Percentiles rank a stretch among this genome's conserved stretches.
phyloP scores from a whole-genome alignment of 2,888 invertebrate species.

The Andricus quercusramuli region DNA sequence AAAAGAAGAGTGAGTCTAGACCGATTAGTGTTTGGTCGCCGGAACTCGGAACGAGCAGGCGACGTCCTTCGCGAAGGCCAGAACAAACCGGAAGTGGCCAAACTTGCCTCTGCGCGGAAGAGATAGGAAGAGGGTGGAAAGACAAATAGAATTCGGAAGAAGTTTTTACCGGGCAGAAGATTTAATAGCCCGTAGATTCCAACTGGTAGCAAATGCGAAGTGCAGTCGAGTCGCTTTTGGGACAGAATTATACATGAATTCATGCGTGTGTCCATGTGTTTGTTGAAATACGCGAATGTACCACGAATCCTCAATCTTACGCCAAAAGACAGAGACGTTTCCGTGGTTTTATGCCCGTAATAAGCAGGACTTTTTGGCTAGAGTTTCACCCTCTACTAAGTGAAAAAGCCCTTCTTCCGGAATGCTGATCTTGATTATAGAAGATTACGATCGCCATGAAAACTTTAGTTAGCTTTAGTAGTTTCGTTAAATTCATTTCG shows the following conservation, averaged over 20 bases:
- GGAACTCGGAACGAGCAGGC: conserved; percentile 62
- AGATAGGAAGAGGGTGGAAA: conserved; percentile 60
- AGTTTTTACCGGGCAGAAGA: conserved; percentile 69
- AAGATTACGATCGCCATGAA: conserved; percentile 34
- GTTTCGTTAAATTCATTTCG: background rate
- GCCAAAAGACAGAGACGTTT: background rate
- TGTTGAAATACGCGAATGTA: conserved; percentile 18
- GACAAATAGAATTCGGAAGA: conserved; percentile 76
- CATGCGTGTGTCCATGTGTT: background rate
- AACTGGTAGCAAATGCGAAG: conserved; percentile 35
- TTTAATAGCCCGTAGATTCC: conserved; percentile 70
- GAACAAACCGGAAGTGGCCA: conserved; percentile 66
- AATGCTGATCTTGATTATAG: conserved; percentile 19
- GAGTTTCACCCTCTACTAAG: background rate
- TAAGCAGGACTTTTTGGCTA: background rate
- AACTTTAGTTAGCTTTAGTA: background rate
- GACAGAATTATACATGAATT: conserved; percentile 33
- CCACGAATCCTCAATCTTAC: conserved; percentile 41
- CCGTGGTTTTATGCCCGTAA: conserved; percentile 6
- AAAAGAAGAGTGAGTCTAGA: conserved; percentile 66
- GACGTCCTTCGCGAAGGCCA: conserved; percentile 45
- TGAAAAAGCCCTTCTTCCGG: background rate
- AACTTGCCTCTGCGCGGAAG: conserved; percentile 52
- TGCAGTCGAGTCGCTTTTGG: background rate
- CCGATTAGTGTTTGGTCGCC: conserved; percentile 72